Evolutionary conservation across 2,888 invertebrate species (phyloP), one percentile per base, ranked within the genome.

Genomic region (Halocaridina rubra): DNA sequence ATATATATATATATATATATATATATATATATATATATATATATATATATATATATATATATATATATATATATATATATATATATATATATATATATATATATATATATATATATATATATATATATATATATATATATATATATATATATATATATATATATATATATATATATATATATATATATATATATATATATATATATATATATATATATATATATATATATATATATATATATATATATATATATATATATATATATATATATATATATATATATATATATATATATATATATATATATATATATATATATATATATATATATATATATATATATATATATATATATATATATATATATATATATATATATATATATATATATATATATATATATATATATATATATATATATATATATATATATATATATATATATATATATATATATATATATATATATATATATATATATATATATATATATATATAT

Each of bases 171-270:
- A 64, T 64, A 64, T 64, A 5, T 64, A 13, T 64, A 64, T 16
- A 64, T 22, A 64, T 22, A 64, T 22, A 64, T 22, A 64, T 22
- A 64, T 22, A 64, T 5, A 64, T 22, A 64, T 22, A 64, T 22
- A 64, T 22, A 64, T 22, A 64, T 64, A 64, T 64, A 64, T 64
- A 64, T 64, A 64, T 64, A 64, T 64, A 64, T 64, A 64, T 64
- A 64, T 64, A 64, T 64, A 64, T 64, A 7, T 64, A 64, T 64
- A 10, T 64, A 64, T 64, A 64, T 64, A 10, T 61, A 61, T 61
- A 61, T 61, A 61, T 61, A 61, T 61, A 22, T 61, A 19, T 22
- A 10, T 64, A 64, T 64, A 64, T 64, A 64, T 2, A 64, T 64
- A 39, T 39, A 39, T 39, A n/a, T n/a, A n/a, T n/a, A n/a, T n/a